These are phyloP conservation scores for Drosophila prostipennis DNA, from an alignment of 2,888 invertebrate species.

Conservation along the genomic window DNA sequence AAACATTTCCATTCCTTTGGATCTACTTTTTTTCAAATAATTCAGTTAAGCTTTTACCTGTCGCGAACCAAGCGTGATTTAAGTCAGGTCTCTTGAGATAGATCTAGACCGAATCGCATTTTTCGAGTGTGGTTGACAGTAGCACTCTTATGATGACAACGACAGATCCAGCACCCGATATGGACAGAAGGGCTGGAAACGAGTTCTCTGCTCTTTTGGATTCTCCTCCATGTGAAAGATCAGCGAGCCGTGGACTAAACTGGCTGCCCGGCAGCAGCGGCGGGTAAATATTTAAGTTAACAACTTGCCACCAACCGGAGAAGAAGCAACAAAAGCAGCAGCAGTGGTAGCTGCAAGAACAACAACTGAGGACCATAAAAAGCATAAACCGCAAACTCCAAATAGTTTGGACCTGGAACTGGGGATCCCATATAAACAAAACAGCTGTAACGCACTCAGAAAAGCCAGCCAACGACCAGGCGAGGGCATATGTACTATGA, in stretches of 20 bases:
- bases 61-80: background rate
- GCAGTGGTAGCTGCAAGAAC: conserved; percentile 50
- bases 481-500: conserved; percentile 21
- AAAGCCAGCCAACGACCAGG: conserved; percentile 36
- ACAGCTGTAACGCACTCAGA: conserved; percentile 46
- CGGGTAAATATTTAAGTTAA: conserved; percentile 78
- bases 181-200: conserved; percentile 70
- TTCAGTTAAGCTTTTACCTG: background rate
- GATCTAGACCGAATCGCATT: background rate
- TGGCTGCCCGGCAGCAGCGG: conserved; percentile 40
- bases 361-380: conserved; percentile 43
- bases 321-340: conserved; percentile 58
- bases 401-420: conserved; percentile 26
- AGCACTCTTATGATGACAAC: conserved; percentile 58
- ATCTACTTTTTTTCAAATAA: too few relatives aligned
- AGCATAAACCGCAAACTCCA: conserved; percentile 52
- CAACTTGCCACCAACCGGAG: conserved; percentile 65
- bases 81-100: background rate
- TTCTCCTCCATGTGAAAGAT: conserved; percentile 49
- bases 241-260: conserved; percentile 53
- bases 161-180: conserved; percentile 58
- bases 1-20: too few relatives aligned
- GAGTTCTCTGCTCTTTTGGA: conserved; percentile 47
- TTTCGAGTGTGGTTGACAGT: conserved; percentile 28
- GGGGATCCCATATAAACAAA: conserved; percentile 41